These are phyloP conservation scores for Megastigmus dorsalis DNA, from an alignment of 2,888 invertebrate genomes.

Conservation along the genomic window DNA sequence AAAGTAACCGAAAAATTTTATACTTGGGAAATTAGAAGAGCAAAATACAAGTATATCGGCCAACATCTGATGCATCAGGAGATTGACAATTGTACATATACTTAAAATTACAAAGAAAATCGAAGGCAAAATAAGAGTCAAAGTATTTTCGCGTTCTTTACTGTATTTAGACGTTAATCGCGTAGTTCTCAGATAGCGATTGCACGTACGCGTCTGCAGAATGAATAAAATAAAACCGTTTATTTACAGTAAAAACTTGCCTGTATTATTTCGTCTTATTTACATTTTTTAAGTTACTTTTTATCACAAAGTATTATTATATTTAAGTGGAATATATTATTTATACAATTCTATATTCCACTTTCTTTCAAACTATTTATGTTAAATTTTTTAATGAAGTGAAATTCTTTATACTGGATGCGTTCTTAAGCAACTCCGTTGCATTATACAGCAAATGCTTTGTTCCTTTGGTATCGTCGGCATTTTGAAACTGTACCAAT, in stretches of 20 bases:
- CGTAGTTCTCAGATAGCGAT: conserved; percentile 55
- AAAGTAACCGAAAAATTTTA: conserved; percentile 47
- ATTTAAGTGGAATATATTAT: neutral
- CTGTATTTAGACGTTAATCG: conserved; percentile 55
- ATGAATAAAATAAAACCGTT: conserved; percentile 57
- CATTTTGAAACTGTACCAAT: conserved; percentile 79
- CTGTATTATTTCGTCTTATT: conserved; percentile 18
- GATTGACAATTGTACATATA: conserved; percentile 44
- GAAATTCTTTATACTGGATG: conserved; percentile 58
- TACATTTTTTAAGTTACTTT: too few species aligned
- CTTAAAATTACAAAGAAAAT: conserved; percentile 47
- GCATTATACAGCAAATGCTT: conserved; percentile 63
- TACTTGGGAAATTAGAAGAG: conserved; percentile 48
- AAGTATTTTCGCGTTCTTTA: conserved; percentile 60
- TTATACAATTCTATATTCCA: neutral
- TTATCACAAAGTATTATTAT: conserved; percentile 19
- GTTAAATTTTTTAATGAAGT: conserved; percentile 19
- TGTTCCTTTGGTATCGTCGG: conserved; percentile 72
- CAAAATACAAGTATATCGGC: conserved; percentile 32
- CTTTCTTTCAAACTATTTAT: neutral
- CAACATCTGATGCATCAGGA: conserved; percentile 42
- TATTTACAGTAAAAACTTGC: conserved; percentile 50
- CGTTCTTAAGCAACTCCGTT: conserved; percentile 63
- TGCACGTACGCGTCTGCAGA: conserved; percentile 56
- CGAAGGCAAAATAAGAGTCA: conserved; percentile 50